Conservation (phyloP, 2,113 vertebrate genomes). For the Dinomys branickii region DNA sequence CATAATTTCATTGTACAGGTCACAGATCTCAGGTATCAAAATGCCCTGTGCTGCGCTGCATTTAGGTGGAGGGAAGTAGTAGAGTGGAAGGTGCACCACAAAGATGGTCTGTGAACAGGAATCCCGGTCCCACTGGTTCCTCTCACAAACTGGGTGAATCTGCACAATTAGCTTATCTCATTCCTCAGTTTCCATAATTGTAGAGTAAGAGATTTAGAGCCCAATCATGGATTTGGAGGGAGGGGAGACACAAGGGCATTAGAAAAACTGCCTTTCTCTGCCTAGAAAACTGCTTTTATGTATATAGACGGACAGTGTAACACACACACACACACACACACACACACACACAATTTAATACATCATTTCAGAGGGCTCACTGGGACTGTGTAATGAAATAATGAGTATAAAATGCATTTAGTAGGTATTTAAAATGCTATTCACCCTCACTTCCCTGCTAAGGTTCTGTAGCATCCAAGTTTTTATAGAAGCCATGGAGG, state of each 20-base stretch:
- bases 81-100: neutral
- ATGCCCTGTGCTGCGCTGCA: neutral
- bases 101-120: neutral
- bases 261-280: conserved; percentile 34
- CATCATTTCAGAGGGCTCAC: conserved; percentile 20
- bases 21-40: conserved; percentile 29
- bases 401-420: conserved; percentile 49
- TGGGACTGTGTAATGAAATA: conserved; percentile 47
- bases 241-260: neutral
- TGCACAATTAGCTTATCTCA: conserved; percentile 3
- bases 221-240: neutral
- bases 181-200: conserved; percentile 46
- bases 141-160: neutral
- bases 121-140: neutral
- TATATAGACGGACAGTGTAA: neutral
- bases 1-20: conserved; percentile 43
- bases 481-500: conserved; percentile 61
- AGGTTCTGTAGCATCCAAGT: conserved; percentile 26
- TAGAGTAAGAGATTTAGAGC: conserved; percentile 27
- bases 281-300: conserved; percentile 11
- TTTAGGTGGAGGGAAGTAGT: neutral
- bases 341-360: neutral
- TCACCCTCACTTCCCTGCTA: neutral
- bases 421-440: neutral
- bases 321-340: neutral